Evolutionary conservation across 2,888 invertebrate genomes (phyloP).

Genomic region (Drosophila trichaetosa): DNA sequence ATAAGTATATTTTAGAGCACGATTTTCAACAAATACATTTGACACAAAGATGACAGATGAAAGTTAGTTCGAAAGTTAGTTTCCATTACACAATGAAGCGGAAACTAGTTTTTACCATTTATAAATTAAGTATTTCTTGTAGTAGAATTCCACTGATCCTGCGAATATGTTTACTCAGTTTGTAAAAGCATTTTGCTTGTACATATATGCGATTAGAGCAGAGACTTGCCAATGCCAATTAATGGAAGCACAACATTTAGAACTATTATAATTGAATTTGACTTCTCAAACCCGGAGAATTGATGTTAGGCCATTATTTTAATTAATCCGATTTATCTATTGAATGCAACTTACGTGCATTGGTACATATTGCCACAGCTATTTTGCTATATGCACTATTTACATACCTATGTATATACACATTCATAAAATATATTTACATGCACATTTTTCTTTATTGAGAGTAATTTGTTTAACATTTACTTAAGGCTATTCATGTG

Average conservation of each 20-base stretch:
- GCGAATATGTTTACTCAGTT: not conserved
- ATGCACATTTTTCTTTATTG: not conserved
- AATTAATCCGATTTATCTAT: not conserved
- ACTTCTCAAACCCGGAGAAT: not conserved
- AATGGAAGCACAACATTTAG: not conserved
- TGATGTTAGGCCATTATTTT: not conserved
- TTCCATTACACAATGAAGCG: not conserved
- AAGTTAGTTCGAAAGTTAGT: not conserved
- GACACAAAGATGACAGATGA: not conserved
- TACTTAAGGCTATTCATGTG: constrained; percentile 1
- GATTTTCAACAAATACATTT: not conserved
- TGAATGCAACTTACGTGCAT: not conserved
- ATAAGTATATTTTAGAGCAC: not conserved
- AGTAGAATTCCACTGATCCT: not conserved
- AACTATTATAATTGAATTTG: not conserved
- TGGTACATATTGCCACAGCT: not conserved
- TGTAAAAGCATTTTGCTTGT: not conserved
- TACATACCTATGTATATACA: not conserved
- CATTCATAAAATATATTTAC: not conserved
- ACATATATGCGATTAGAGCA: too few species aligned
- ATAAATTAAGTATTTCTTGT: not conserved
- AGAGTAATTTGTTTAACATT: constrained; percentile 5
- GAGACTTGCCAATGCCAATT: not conserved
- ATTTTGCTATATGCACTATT: not conserved
- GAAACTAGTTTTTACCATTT: not conserved